Evolutionary conservation across 2,113 vertebrate species (phyloP), one percentile per base, ranked within the genome.

Genomic region (Callipepla californica): DNA sequence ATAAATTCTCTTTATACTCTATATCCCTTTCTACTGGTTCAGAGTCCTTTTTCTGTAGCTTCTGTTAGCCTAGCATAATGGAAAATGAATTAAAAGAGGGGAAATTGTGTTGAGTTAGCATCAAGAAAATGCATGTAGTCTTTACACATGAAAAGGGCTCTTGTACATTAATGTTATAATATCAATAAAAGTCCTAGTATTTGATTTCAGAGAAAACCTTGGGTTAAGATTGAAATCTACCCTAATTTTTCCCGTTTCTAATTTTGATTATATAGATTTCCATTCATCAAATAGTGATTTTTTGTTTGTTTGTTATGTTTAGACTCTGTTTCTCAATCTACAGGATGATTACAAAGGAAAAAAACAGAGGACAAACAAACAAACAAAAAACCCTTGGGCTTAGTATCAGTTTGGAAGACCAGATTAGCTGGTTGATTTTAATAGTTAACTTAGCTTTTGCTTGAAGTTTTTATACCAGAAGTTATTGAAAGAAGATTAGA

Each of bases 201-300:
- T 55, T 83, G 14, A 40, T 73, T 80, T 77, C 48, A 30, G 11
- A 73, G 21, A 58, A 47, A 7, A 4, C 4, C 73, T 90, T 77
- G 11, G 3, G 4, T 47, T 57, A 59, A 36, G 26, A 75, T 3
- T 38, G 9, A 13, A 58, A 28, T 7, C 13, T 83, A 38, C 7
- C 4, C 66, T 84, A 72, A 17, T 2, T 85, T 40, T 34, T 5
- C 1, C 3, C 5, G 9, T 79, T 78, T 89, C 78, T 18, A 80
- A 25, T 65, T 80, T 80, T 58, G 19, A 23, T 9, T 47, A 2
- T 25, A 34, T 42, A 2, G 6, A 73, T 80, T 11, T 59, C 21
- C 0, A 0, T 61, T 72, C 68, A 25, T 38, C 0, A 0, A 8
- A 15, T 40, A 40, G 3, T 1, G 10, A 1, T 17, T 45, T 59